A percentile compares a stretch with the other conserved stretches of the same genome.
phyloP scores from a whole-genome alignment of 2,113 vertebrate genomes.

The Podarcis muralis region DNA sequence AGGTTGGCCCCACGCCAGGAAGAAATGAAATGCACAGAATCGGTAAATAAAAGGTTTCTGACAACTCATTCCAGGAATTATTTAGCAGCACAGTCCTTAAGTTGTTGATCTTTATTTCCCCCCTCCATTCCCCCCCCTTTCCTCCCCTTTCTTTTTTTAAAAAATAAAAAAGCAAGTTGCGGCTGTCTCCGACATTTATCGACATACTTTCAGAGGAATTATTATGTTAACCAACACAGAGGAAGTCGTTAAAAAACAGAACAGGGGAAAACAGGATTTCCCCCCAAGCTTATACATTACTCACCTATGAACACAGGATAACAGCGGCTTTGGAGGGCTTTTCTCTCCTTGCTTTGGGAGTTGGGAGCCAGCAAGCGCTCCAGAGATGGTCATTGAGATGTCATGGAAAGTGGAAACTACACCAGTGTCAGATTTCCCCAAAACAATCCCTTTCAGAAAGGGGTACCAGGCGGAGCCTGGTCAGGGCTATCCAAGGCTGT shows the following conservation, averaged over 20 bases:
- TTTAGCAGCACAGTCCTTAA: constrained; percentile 80
- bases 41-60: constrained; percentile 90
- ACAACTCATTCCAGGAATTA: constrained; percentile 89
- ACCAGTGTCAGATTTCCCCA: neutral
- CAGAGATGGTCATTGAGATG: neutral
- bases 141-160: neutral
- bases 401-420: neutral
- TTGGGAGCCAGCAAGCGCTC: neutral
- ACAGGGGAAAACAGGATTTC: constrained; percentile 45
- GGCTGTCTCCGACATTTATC: constrained; percentile 73
- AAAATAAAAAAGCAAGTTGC: constrained; percentile 34
- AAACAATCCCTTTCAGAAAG: neutral
- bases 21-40: constrained; percentile 87
- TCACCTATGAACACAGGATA: constrained; percentile 9
- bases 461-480: neutral
- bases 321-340: neutral
- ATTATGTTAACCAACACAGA: constrained; percentile 72
- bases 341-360: neutral
- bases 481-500: neutral
- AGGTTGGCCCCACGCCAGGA: constrained; percentile 80
- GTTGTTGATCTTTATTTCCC: constrained; percentile 39
- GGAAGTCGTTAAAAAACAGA: constrained; percentile 53
- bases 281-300: constrained; percentile 55
- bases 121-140: neutral
- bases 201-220: constrained; percentile 70